A percentile compares a stretch with the other conserved stretches of the same genome.
phyloP scores from a whole-genome alignment of 2,888 invertebrate genomes.

The Aleiodes leptofemur region DNA sequence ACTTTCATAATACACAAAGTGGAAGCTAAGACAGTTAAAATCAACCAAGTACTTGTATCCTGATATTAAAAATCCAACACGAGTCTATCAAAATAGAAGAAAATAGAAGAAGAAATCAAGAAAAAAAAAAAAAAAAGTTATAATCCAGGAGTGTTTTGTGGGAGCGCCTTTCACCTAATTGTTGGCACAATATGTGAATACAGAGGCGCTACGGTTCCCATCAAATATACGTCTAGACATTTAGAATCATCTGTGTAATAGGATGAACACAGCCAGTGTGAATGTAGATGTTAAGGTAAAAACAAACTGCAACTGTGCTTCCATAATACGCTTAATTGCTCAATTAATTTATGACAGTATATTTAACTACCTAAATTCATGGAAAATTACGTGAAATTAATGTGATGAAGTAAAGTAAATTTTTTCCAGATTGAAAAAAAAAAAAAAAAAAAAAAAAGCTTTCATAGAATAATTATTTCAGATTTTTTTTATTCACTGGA shows the following conservation, averaged over 20 bases:
- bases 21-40: conserved; percentile 27
- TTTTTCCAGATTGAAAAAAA: neutral
- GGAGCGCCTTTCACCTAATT: conserved; percentile 76
- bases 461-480: conserved; percentile 28
- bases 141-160: conserved; percentile 57
- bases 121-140: no score
- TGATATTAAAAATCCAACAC: conserved; percentile 16
- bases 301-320: conserved; percentile 15
- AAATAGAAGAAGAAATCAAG: conserved; percentile 11
- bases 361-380: neutral
- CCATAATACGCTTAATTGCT: conserved; percentile 23
- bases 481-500: conserved; percentile 18
- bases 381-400: neutral
- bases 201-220: conserved; percentile 73
- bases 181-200: conserved; percentile 75
- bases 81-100: conserved; percentile 33
- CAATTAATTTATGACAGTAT: neutral
- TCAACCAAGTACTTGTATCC: neutral
- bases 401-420: neutral
- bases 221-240: conserved; percentile 57
- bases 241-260: conserved; percentile 5
- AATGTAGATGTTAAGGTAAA: conserved; percentile 9
- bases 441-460: no score
- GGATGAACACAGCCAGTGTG: neutral
- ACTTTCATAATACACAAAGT: neutral